These are phyloP conservation scores for Thymallus thymallus DNA, from an alignment of 2,113 vertebrate genomes.

Conservation along the genomic window DNA sequence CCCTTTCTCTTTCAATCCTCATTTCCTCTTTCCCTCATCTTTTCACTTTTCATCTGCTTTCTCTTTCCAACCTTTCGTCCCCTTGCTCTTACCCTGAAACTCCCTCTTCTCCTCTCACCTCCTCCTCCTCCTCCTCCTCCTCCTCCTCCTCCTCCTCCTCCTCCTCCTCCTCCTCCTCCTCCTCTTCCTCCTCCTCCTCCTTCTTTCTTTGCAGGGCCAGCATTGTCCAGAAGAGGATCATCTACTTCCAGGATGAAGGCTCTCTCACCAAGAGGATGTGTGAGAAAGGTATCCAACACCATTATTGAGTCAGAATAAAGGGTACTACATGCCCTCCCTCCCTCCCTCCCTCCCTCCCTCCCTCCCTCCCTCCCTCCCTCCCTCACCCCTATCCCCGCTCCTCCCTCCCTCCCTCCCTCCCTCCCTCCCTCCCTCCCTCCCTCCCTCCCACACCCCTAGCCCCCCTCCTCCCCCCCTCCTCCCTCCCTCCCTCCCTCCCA, in stretches of 20 bases:
- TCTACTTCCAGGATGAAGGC: slow-evolving; percentile 94
- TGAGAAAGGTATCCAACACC: slow-evolving; percentile 83
- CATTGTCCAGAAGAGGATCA: slow-evolving; percentile 91
- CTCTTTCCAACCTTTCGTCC: not conserved
- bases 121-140: slow-evolving; percentile 6
- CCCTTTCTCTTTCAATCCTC: not conserved
- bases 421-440: too few relatives aligned
- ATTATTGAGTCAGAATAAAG: too few relatives aligned
- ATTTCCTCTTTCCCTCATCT: too few relatives aligned
- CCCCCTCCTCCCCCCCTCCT: not conserved
- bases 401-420: too few relatives aligned
- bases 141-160: not conserved
- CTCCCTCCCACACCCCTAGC: not conserved
- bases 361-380: too few relatives aligned
- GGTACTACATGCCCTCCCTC: not conserved
- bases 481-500: not conserved
- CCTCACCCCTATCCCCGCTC: too few relatives aligned
- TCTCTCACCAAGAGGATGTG: slow-evolving; percentile 91
- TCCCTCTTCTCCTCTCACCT: slow-evolving; percentile 11
- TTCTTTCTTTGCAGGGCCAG: slow-evolving; percentile 78
- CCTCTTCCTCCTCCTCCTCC: not conserved
- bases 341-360: too few relatives aligned
- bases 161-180: not conserved
- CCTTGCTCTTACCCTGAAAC: not conserved
- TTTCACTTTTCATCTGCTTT: not conserved